Conservation (phyloP, 2,888 invertebrate genomes). For the Oligia latruncula region DNA sequence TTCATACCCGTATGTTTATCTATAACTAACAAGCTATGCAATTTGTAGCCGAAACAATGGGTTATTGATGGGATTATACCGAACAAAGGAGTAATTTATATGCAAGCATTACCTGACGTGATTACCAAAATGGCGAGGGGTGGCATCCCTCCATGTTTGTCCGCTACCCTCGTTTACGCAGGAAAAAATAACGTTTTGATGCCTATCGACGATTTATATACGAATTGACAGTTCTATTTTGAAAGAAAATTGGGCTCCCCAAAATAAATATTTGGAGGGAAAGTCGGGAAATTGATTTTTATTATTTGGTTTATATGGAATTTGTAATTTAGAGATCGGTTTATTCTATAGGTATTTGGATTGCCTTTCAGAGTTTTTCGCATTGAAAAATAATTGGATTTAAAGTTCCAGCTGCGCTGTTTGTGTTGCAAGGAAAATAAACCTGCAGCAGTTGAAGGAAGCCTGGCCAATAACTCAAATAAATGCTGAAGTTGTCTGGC, state of each 20-base stretch:
- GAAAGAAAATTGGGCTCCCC: conserved; percentile 71
- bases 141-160: conserved; percentile 70
- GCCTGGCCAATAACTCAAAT: conserved; percentile 20
- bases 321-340: conserved; percentile 29
- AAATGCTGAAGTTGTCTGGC: conserved; percentile 22
- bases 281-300: conserved; percentile 55
- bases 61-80: conserved; percentile 79
- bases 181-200: conserved; percentile 79
- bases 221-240: conserved; percentile 77
- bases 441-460: not conserved
- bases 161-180: conserved; percentile 76
- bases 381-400: conserved; percentile 1
- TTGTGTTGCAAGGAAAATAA: not conserved
- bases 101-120: conserved; percentile 87
- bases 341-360: not conserved
- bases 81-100: conserved; percentile 87
- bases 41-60: conserved; percentile 75
- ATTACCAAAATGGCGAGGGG: conserved; percentile 84
- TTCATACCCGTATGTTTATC: conserved; percentile 21
- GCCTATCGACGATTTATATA: conserved; percentile 81
- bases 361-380: not conserved
- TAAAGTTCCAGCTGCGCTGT: not conserved
- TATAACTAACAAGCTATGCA: conserved; percentile 46
- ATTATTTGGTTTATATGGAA: conserved; percentile 30
- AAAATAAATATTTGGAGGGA: conserved; percentile 65